These are phyloP conservation scores for Zaprionus tsacasi DNA, from an alignment of 1,140 invertebrate genomes.

Conservation along the genomic window DNA sequence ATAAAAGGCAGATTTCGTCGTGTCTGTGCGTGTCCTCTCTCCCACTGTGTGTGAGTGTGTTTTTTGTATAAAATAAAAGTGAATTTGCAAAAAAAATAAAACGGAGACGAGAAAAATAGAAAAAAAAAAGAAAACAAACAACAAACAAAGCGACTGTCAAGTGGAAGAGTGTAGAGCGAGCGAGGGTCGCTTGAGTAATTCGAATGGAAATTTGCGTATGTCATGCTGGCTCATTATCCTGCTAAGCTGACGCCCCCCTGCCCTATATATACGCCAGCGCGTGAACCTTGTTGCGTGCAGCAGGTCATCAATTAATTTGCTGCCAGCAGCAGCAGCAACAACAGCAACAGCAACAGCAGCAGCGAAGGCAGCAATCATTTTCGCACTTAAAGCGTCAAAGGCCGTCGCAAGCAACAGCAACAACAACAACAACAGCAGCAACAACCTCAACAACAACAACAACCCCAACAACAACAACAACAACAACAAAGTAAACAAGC, in stretches of 20 bases:
- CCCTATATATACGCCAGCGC: not conserved
- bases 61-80: conserved; percentile 49
- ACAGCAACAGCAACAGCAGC: conserved; percentile 32
- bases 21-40: conserved; percentile 5
- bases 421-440: conserved; percentile 23
- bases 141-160: conserved; percentile 1
- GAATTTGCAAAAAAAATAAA: conserved; percentile 64
- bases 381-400: conserved; percentile 64
- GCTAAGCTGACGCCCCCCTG: conserved; percentile 6
- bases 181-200: conserved; percentile 39
- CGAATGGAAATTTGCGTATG: conserved; percentile 66
- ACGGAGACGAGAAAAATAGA: conserved; percentile 36
- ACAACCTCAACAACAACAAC: conserved; percentile 8
- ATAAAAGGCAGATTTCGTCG: conserved; percentile 33
- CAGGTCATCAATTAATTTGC: conserved; percentile 71
- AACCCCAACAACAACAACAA: not conserved
- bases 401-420: not conserved
- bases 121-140: conserved; percentile 22
- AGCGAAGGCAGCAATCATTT: conserved; percentile 35
- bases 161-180: not conserved
- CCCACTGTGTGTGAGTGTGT: conserved; percentile 14
- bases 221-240: conserved; percentile 68
- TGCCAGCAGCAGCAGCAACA: conserved; percentile 33
- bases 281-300: conserved; percentile 53
- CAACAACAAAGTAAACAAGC: conserved; percentile 13